phyloP scores from a whole-genome alignment of 2,113 vertebrate species.

The Falco punctatus region DNA sequence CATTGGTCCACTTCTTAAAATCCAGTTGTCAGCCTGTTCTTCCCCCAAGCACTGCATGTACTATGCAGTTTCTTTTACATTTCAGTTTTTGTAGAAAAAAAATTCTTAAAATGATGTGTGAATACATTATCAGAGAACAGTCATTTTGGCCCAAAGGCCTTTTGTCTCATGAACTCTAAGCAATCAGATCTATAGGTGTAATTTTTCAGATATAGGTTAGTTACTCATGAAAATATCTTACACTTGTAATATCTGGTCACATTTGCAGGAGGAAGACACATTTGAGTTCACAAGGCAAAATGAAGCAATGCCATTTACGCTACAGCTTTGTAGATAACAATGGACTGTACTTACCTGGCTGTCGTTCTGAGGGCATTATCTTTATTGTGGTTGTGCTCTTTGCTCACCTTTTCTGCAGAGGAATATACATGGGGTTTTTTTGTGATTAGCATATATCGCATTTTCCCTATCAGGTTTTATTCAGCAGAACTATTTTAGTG shows the following conservation, averaged over 20 bases:
- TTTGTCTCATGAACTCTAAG: background rate
- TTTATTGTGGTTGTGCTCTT: slow-evolving; percentile 94
- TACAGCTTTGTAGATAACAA: background rate
- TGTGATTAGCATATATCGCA: background rate
- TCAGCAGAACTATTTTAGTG: background rate
- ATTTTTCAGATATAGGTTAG: background rate
- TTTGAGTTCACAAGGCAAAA: background rate
- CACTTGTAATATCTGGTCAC: background rate
- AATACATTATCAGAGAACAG: background rate
- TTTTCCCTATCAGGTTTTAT: background rate
- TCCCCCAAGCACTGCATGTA: background rate
- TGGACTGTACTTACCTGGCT: slow-evolving; percentile 81
- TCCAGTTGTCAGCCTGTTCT: background rate
- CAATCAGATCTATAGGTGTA: background rate
- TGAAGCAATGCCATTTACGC: background rate
- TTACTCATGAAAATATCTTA: background rate
- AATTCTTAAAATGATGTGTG: background rate
- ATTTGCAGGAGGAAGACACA: background rate
- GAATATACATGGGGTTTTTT: background rate
- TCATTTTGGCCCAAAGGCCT: background rate
- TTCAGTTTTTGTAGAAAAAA: background rate
- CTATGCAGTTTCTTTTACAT: background rate
- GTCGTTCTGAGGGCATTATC: slow-evolving; percentile 87
- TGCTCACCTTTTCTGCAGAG: slow-evolving; percentile 96
- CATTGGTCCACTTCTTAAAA: background rate